Base-by-base conservation (phyloP, 2,113 vertebrate genomes). In the Syngnathus typhle region DNA sequence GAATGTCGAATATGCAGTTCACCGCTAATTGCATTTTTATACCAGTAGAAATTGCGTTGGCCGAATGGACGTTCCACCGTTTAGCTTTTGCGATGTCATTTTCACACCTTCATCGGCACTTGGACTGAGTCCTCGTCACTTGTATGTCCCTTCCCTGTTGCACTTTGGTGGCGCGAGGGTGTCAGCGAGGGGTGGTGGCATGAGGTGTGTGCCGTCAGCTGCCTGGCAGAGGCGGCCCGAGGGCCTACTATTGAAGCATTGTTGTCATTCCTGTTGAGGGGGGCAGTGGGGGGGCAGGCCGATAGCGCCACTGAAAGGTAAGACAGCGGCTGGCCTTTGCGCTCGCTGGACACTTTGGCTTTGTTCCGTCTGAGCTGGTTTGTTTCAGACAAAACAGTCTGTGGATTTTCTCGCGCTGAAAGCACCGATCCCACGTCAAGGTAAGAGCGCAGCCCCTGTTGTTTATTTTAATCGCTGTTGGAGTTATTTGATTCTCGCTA, bases 231-330 rank as follows among this genome's bases (percentile, higher is more conserved):
- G 72, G 72, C 80, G 83, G 64, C 82, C 84, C 76, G 64, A 69
- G 72, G 58, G 68, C 68, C 78, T 71, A 69, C 80, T 79, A 71
- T 77, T 80, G 80, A 84, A 89, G 86, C 88, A 90, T 91, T 77
- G 84, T 82, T 87, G 77, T 76, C 88, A 91, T 91, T 92, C 89
- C 82, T 70, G 68, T 73, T 55, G 72, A 32, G 27, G 27, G 27
- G 27, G 27, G 27, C 27, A 32, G 27, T 27, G 2, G 27, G 78
- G 85, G 86, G 77, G 79, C 68, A 77, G 15, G 86, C 83, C 78
- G 87, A 87, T 80, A 86, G 74, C 78, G 65, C 62, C 68, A 61
- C 56, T 73, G 78, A 68, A 82, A 77, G 80, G 85, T 83, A 79
- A 78, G 78, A 77, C 85, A 85, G 79, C 64, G 74, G 61, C 75